Evolutionary conservation across 2,113 vertebrate genomes (phyloP).

Genomic region (Mugil cephalus): DNA sequence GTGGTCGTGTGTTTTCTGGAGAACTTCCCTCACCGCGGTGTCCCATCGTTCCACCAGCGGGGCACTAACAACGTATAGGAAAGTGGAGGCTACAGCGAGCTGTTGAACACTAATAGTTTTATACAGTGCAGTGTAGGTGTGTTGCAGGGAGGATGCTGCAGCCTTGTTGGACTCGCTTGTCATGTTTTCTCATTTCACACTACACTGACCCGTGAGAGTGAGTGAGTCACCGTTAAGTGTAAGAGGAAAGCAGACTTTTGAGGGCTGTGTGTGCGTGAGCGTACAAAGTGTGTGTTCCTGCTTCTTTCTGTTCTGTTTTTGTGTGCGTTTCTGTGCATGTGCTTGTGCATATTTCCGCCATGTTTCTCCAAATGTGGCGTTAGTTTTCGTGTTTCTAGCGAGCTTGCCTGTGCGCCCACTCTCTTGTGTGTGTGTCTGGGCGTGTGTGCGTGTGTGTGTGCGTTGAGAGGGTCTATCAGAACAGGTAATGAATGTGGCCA

Average conservation of each 20-base stretch:
- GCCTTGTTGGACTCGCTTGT: conserved; percentile 41
- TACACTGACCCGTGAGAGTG: conserved; percentile 24
- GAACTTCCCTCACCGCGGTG: too few species aligned
- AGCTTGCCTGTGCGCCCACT: background rate
- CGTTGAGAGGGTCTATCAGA: conserved; percentile 24
- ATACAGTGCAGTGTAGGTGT: conserved; percentile 11
- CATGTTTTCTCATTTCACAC: conserved; percentile 65
- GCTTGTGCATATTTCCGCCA: background rate
- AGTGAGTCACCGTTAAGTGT: conserved; percentile 20
- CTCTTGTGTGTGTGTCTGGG: conserved; percentile 1
- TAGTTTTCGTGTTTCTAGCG: background rate
- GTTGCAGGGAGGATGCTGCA: background rate
- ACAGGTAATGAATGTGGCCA: conserved; percentile 49
- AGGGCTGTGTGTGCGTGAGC: conserved; percentile 6
- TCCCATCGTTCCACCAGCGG: too few species aligned
- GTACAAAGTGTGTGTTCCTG: background rate
- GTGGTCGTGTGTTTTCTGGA: too few species aligned
- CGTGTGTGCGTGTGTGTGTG: background rate
- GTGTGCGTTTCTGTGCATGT: background rate
- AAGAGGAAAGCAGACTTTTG: conserved; percentile 46
- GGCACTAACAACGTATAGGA: too few species aligned
- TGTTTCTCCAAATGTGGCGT: background rate
- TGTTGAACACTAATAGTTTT: background rate
- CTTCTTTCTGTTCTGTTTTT: background rate
- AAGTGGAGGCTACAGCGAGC: too few species aligned